These are phyloP conservation scores for Nomia melanderi DNA, from an alignment of 1,140 invertebrate species.

Conservation along the genomic window DNA sequence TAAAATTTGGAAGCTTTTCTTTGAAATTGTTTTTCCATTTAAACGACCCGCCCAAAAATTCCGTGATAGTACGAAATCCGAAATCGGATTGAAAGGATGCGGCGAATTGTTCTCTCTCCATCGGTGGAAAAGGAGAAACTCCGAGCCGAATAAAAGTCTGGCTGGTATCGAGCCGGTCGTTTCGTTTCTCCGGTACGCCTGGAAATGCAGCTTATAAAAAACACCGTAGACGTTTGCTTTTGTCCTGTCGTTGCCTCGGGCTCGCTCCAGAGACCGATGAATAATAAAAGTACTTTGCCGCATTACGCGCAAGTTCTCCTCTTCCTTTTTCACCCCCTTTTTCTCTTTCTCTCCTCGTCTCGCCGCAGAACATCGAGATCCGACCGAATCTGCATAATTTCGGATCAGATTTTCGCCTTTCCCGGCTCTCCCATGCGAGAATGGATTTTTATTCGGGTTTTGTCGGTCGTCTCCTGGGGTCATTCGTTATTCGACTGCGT, in stretches of 20 bases:
- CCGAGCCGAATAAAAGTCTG: conserved; percentile 46
- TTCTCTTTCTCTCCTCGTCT: neutral
- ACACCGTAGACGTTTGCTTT: conserved; percentile 62
- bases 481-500: conserved; percentile 23
- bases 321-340: neutral
- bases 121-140: conserved; percentile 17
- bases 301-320: conserved; percentile 52
- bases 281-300: conserved; percentile 65
- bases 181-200: conserved; percentile 25
- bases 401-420: conserved; percentile 47
- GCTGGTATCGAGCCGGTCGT: conserved; percentile 31
- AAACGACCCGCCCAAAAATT: too few relatives aligned
- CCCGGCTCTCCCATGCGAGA: neutral
- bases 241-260: conserved; percentile 56
- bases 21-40: too few relatives aligned
- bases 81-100: conserved; percentile 5
- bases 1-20: too few relatives aligned
- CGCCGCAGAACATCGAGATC: conserved; percentile 21
- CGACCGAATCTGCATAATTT: conserved; percentile 66
- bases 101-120: too few relatives aligned
- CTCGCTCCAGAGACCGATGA: conserved; percentile 54
- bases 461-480: neutral
- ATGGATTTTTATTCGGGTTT: conserved; percentile 43
- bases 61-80: conserved; percentile 26
- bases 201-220: conserved; percentile 56